A percentile compares a stretch with the other conserved stretches of the same genome.
Evolutionary conservation across 2,888 invertebrate species (phyloP).

Genomic region (Trachelus stipa): DNA sequence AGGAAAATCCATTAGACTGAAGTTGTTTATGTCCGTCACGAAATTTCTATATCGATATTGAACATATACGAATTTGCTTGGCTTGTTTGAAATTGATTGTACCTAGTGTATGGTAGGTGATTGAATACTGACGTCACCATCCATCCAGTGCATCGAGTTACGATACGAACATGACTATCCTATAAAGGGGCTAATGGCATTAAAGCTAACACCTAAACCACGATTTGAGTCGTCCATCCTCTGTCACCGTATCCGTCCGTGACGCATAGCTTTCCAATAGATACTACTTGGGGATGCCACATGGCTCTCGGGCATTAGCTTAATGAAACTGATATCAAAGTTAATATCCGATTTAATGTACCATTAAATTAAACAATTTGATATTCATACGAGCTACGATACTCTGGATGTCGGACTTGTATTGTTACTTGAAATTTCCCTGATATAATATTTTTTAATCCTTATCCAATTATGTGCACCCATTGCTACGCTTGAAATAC

Average conservation of each 20-base stretch:
- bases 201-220: conserved; percentile 38
- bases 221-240: conserved; percentile 19
- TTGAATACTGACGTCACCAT: conserved; percentile 47
- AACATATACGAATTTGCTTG: not conserved
- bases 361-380: not conserved
- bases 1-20: conserved; percentile 18
- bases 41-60: not conserved
- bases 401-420: not conserved
- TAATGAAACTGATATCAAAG: conserved; percentile 22
- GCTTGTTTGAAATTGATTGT: not conserved
- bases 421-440: not conserved
- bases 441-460: not conserved
- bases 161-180: conserved; percentile 37
- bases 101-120: conserved; percentile 29
- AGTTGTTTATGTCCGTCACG: not conserved
- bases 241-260: conserved; percentile 16
- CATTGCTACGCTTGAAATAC: no score
- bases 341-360: not conserved
- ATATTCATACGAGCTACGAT: not conserved
- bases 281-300: conserved; percentile 18
- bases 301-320: conserved; percentile 16
- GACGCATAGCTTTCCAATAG: conserved; percentile 33
- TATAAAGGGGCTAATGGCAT: conserved; percentile 45
- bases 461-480: not conserved
- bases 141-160: conserved; percentile 44